These are phyloP conservation scores for Alitta virens DNA, from an alignment of 2,888 invertebrate species.

Conservation along the genomic window DNA sequence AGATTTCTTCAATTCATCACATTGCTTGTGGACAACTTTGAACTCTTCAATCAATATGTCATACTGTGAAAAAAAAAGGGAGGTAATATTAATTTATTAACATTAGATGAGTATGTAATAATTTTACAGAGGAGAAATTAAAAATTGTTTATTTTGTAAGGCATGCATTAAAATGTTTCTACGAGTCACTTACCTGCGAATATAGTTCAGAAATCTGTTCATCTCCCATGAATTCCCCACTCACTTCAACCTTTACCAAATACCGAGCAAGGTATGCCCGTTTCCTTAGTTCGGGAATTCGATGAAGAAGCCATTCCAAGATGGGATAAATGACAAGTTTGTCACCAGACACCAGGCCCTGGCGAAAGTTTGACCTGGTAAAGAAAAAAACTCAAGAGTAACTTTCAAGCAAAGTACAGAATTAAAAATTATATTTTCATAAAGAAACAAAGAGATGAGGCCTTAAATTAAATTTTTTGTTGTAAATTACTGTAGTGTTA, in stretches of 20 bases:
- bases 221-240: constrained; percentile 73
- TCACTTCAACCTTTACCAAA: constrained; percentile 69
- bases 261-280: constrained; percentile 78
- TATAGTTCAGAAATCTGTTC: constrained; percentile 71
- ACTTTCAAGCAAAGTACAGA: not conserved
- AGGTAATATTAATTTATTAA: no score
- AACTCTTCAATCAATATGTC: constrained; percentile 76
- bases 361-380: constrained; percentile 63
- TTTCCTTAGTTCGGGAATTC: constrained; percentile 73
- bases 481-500: no score
- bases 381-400: not conserved
- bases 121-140: no score
- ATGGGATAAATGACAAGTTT: constrained; percentile 74
- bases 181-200: constrained; percentile 63
- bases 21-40: constrained; percentile 74
- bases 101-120: no score
- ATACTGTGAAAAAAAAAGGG: constrained; percentile 60
- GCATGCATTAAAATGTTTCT: no score
- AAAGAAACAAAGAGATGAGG: not conserved
- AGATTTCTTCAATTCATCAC: constrained; percentile 64
- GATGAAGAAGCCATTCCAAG: constrained; percentile 75
- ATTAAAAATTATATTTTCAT: not conserved
- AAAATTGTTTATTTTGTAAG: no score
- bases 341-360: constrained; percentile 72
- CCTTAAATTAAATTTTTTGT: no score